These are phyloP conservation scores for Emydocephalus ijimae DNA, from an alignment of 2,113 vertebrate species.

Conservation along the genomic window DNA sequence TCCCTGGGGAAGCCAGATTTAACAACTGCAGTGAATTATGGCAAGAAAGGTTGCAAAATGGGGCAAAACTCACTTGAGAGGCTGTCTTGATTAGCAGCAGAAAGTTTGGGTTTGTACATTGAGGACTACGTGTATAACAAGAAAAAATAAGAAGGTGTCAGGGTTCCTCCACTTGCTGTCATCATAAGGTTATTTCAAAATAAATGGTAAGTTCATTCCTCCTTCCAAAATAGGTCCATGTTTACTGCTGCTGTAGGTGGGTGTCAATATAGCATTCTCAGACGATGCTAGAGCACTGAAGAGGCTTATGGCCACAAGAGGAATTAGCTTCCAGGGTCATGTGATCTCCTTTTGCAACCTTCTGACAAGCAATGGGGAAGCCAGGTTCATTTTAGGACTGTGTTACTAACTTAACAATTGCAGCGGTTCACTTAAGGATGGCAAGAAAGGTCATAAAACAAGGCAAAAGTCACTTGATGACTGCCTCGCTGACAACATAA, in stretches of 20 bases:
- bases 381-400: no score
- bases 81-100: not conserved
- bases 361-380: no score
- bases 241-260: not conserved
- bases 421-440: no score
- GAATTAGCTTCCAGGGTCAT: not conserved
- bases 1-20: not conserved
- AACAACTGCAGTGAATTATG: not conserved
- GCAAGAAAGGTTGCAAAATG: not conserved
- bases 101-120: not conserved
- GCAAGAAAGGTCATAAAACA: no score
- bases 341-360: no score
- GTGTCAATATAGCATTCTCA: rapidly evolving
- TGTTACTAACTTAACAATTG: no score
- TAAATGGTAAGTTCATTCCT: not conserved
- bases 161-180: not conserved
- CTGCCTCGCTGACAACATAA: no score
- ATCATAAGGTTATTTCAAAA: not conserved
- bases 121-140: not conserved
- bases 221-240: not conserved
- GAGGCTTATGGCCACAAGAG: not conserved
- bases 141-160: not conserved
- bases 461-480: no score
- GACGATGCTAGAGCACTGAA: not conserved
- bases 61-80: not conserved